Evolutionary conservation across 2,113 vertebrate species (phyloP).

Genomic region (Xyrauchen texanus): DNA sequence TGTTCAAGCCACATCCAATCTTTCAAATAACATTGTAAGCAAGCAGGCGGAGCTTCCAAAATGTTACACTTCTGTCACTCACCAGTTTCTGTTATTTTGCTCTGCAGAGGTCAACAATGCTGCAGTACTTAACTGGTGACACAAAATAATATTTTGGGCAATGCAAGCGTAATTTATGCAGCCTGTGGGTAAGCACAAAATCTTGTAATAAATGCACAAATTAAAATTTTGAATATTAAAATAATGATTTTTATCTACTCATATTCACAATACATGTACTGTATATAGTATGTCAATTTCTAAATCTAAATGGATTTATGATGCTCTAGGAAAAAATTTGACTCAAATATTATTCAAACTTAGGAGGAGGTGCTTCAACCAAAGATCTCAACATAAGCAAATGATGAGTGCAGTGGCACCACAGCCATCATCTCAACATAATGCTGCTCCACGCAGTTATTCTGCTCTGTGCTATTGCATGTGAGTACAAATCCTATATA

Average conservation of each 20-base stretch:
- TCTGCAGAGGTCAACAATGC: background rate
- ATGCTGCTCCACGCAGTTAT: background rate
- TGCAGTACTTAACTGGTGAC: background rate
- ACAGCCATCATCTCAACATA: background rate
- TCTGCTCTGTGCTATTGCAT: background rate
- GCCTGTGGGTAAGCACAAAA: too few relatives aligned
- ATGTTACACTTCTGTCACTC: background rate
- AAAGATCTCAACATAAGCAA: background rate
- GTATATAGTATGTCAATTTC: background rate
- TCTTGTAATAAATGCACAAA: too few relatives aligned
- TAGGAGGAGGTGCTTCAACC: constrained; percentile 9
- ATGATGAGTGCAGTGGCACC: background rate
- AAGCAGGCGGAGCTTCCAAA: constrained; percentile 11
- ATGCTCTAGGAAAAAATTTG: background rate
- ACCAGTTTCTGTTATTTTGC: background rate
- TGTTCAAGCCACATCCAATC: background rate
- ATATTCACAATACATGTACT: background rate
- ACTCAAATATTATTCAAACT: background rate
- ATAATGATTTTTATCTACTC: background rate
- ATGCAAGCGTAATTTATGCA: too few relatives aligned
- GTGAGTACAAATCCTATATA: background rate
- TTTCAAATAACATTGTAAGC: background rate
- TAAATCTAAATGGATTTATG: background rate
- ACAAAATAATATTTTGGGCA: too few relatives aligned
- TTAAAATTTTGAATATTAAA: background rate